phyloP scores from a whole-genome alignment of 2,888 invertebrate genomes.

The Oscheius sp. region DNA sequence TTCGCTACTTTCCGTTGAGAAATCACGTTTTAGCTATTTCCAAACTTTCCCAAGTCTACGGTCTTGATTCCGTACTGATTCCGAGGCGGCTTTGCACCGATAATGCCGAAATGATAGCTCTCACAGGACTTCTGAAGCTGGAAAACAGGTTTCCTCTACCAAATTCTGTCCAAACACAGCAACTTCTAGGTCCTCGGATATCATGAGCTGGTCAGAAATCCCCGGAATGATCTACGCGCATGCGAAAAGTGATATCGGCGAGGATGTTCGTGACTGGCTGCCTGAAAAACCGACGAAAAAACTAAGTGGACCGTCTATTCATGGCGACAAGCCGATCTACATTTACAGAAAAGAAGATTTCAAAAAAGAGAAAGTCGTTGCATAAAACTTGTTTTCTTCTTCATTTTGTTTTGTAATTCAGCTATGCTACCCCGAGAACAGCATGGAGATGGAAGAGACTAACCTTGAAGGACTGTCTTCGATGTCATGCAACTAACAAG shows the following conservation, averaged over 20 bases:
- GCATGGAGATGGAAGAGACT: too few species aligned
- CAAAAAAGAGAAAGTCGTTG: constrained; percentile 10
- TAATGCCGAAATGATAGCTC: constrained; percentile 98
- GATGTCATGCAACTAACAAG: constrained; percentile 98
- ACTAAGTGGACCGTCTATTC: constrained; percentile 45
- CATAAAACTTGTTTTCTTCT: neutral
- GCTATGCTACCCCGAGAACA: constrained; percentile 89
- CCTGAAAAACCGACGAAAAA: constrained; percentile 37
- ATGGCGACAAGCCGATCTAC: constrained; percentile 40
- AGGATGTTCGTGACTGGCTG: constrained; percentile 24
- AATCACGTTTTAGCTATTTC: constrained; percentile 46
- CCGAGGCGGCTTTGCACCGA: constrained; percentile 90
- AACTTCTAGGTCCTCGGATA: constrained; percentile 38
- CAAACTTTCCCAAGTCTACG: constrained; percentile 48
- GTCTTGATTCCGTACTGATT: constrained; percentile 40
- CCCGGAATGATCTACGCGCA: constrained; percentile 61
- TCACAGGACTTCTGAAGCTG: constrained; percentile 76
- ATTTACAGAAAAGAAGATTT: constrained; percentile 38
- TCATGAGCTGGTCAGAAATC: constrained; percentile 40
- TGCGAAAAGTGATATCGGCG: constrained; percentile 54
- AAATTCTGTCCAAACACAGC: neutral
- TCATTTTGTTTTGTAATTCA: too few species aligned
- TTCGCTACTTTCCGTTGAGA: neutral
- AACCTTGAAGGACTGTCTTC: constrained; percentile 82
- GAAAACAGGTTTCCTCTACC: constrained; percentile 42